Base-by-base conservation (phyloP, 2,888 invertebrate genomes). In the Fragum fragum region DNA sequence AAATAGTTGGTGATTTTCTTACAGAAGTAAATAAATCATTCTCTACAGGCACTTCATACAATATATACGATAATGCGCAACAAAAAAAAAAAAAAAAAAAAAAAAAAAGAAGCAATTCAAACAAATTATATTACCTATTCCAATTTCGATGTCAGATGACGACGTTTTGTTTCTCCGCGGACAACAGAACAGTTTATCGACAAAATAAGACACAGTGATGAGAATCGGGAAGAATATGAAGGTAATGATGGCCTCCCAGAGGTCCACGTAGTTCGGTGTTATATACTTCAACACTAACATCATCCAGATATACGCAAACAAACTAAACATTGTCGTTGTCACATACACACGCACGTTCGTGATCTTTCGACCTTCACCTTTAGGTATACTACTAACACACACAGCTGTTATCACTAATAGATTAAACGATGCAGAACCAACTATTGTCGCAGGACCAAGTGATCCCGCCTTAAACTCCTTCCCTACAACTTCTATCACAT, bases 221-320 rank as follows among this genome's bases (percentile, higher is more conserved):
- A 96, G 94, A 2, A 95, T 78, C 0, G 96, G 95, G 92, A 96
- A 96, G 86, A 96, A 94, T 18, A 95, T 86, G 72, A 96, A 95
- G 0, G 96, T 96, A 39, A 96, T 87, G 1, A 95, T 90, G 0
- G 96, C 96, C 90, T 96, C 96, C 96, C 96, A 96, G 11, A 95
- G 82, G 23, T 96, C 95, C 47, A 96, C 91, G 14, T 86, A 89
- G 74, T 92, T 90, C 18, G 95, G 95, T 0, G 95, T 91, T 36
- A 94, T 92, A 21, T 87, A 89, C 42, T 94, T 91, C 42, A 96
- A 92, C 73, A 96, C 95, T 47, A 96, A 87, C 39, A 95, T 92
- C 59, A 96, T 93, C 96, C 96, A 96, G 53, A 96, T 88, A 92
- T 96, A 96, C 14, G 96, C 96, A 85, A 96, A 95, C 57, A 96